A percentile compares a stretch with the other conserved stretches of the same genome.
Evolutionary conservation across 2,113 vertebrate genomes (phyloP).

Genomic region (Chloropsis hardwickii): DNA sequence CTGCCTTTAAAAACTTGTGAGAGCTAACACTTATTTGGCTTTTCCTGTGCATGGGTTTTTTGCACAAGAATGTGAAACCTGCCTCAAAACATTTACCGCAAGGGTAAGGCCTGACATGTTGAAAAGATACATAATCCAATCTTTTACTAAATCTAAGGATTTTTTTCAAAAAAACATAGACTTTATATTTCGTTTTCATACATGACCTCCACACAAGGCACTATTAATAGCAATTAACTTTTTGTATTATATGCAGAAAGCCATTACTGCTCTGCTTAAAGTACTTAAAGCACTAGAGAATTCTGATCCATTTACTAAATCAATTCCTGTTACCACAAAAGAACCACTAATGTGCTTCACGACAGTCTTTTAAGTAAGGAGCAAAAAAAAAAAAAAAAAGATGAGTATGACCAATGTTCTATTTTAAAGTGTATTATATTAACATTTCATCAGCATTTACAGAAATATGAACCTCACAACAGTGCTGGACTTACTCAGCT

Average conservation of each 20-base stretch:
- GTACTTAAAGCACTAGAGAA: conserved; percentile 54
- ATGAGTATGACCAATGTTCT: not conserved
- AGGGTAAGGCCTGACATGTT: not conserved
- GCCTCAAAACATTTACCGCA: not conserved
- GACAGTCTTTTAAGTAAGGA: not conserved
- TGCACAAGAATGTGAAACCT: not conserved
- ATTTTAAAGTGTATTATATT: conserved; percentile 48
- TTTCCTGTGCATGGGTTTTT: not conserved
- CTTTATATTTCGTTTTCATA: conserved; percentile 21
- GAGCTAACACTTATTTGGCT: not conserved
- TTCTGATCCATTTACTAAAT: conserved; percentile 43
- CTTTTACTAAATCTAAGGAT: not conserved
- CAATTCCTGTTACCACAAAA: conserved; percentile 51
- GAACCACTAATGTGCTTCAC: conserved; percentile 4
- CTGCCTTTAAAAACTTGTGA: not conserved
- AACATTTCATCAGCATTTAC: conserved; percentile 49
- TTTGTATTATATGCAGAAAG: conserved; percentile 40
- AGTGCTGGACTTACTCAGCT: not conserved
- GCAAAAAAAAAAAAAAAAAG: not conserved
- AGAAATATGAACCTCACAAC: conserved; percentile 6
- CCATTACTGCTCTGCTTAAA: conserved; percentile 44
- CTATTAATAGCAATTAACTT: conserved; percentile 57
- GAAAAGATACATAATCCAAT: not conserved
- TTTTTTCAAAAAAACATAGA: not conserved
- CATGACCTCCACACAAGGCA: conserved; percentile 15